phyloP scores from a whole-genome alignment of 2,797 vertebrate species.

The Girardinus metallicus region DNA sequence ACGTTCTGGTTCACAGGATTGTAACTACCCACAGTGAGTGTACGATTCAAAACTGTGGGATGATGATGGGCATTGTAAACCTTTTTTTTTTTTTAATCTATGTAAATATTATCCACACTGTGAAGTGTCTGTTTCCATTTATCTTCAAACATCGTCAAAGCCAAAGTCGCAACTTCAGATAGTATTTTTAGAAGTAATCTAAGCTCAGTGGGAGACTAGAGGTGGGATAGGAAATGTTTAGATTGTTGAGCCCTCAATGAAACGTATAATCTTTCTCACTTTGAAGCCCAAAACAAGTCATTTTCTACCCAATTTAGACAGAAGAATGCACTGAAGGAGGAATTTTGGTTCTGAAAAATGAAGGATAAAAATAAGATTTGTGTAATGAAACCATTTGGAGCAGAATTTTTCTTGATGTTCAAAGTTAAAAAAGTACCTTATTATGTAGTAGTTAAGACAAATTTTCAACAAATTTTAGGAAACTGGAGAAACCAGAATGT shows the following conservation, averaged over 20 bases:
- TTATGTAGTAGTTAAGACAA: neutral
- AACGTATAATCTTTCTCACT: constrained; percentile 57
- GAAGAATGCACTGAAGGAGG: constrained; percentile 10
- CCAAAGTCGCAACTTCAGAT: constrained; percentile 36
- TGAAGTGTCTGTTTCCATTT: constrained; percentile 54
- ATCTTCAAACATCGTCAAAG: constrained; percentile 61
- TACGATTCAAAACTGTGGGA: constrained; percentile 40
- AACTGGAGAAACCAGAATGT: constrained; percentile 13
- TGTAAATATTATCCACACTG: constrained; percentile 55
- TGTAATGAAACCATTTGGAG: constrained; percentile 1
- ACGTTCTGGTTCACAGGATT: constrained; percentile 24
- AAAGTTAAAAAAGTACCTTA: neutral
- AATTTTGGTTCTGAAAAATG: constrained; percentile 15
- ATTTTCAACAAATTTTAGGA: constrained; percentile 14
- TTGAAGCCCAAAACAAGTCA: constrained; percentile 33
- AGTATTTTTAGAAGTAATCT: constrained; percentile 69
- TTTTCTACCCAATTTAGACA: constrained; percentile 26
- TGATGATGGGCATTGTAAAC: constrained; percentile 27
- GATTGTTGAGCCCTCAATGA: constrained; percentile 51
- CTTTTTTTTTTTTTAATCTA: constrained; percentile 25
- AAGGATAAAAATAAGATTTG: neutral
- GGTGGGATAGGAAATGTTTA: constrained; percentile 56
- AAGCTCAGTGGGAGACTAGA: constrained; percentile 40
- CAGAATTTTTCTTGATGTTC: neutral
- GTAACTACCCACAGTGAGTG: constrained; percentile 32